Conservation (phyloP, 2,797 vertebrate species). For the Sparus aurata region DNA sequence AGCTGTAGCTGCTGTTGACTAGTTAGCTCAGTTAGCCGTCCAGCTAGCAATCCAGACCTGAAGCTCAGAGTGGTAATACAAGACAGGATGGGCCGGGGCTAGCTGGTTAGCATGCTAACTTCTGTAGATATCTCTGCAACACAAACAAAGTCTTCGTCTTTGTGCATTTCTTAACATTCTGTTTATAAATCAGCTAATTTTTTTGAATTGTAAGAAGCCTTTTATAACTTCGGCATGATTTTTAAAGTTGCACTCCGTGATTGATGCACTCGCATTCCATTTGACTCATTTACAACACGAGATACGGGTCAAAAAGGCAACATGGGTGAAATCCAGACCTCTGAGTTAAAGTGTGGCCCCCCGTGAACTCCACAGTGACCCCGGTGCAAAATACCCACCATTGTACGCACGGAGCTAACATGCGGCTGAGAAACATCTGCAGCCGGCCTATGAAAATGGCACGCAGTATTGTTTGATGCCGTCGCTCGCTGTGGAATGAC, state of each 20-base stretch:
- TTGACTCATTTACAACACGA: slow-evolving; percentile 10
- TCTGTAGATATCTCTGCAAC: too few relatives aligned
- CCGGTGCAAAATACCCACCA: slow-evolving; percentile 50
- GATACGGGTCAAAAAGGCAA: slow-evolving; percentile 22
- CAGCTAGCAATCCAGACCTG: too few relatives aligned
- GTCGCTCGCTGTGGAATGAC: slow-evolving; percentile 73
- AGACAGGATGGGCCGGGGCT: too few relatives aligned
- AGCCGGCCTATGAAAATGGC: slow-evolving; percentile 61
- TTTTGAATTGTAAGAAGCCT: background rate
- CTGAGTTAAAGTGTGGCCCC: slow-evolving; percentile 26
- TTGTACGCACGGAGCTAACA: slow-evolving; percentile 35
- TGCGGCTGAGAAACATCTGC: slow-evolving; percentile 73
- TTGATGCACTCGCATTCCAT: slow-evolving; percentile 7
- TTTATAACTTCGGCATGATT: background rate
- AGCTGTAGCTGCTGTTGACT: too few relatives aligned
- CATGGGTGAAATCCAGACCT: slow-evolving; percentile 34
- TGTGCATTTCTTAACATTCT: too few relatives aligned
- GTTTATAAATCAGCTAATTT: too few relatives aligned
- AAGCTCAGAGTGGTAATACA: too few relatives aligned
- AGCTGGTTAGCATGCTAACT: too few relatives aligned
- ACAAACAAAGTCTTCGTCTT: too few relatives aligned
- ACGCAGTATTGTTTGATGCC: slow-evolving; percentile 53
- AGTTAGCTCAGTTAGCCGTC: too few relatives aligned
- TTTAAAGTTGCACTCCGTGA: background rate
- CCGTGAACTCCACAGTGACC: slow-evolving; percentile 37